Percentiles rank a stretch among this genome's conserved stretches.
phyloP scores from a whole-genome alignment of 2,888 invertebrate species.

The Alentia gelatinosa region DNA sequence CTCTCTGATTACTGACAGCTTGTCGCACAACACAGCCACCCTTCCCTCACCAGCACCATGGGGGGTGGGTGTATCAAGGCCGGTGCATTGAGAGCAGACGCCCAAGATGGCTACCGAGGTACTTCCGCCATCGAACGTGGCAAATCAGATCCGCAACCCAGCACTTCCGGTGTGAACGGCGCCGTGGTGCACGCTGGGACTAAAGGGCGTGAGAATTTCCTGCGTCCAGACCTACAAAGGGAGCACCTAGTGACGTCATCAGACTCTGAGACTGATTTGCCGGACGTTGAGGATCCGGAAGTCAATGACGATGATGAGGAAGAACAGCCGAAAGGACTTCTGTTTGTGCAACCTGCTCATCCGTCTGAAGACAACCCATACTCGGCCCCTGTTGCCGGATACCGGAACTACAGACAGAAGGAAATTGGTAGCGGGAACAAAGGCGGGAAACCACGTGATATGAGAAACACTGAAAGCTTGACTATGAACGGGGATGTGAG shows the following conservation, averaged over 20 bases:
- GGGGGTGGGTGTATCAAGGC: conserved; percentile 36
- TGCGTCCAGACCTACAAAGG: conserved; percentile 14
- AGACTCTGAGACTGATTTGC: neutral
- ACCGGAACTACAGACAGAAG: neutral
- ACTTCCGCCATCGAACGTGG: neutral
- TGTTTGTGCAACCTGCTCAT: neutral
- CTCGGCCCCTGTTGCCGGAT: neutral
- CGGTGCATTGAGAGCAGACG: neutral
- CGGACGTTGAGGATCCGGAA: neutral
- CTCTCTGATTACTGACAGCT: no score
- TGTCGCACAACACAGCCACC: no score
- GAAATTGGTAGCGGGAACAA: neutral
- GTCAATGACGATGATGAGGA: neutral
- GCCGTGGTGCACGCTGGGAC: neutral
- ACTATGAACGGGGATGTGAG: no score
- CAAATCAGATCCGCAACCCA: neutral
- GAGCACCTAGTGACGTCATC: neutral
- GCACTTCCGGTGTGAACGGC: conserved; percentile 41
- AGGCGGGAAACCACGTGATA: neutral
- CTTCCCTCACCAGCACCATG: no score
- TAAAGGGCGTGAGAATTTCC: conserved; percentile 24
- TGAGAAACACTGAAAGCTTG: no score
- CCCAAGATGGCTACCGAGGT: neutral
- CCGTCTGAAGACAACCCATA: no score
- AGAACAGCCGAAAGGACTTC: neutral